phyloP scores from a whole-genome alignment of 2,797 vertebrate genomes.

The Coendou prehensilis region DNA sequence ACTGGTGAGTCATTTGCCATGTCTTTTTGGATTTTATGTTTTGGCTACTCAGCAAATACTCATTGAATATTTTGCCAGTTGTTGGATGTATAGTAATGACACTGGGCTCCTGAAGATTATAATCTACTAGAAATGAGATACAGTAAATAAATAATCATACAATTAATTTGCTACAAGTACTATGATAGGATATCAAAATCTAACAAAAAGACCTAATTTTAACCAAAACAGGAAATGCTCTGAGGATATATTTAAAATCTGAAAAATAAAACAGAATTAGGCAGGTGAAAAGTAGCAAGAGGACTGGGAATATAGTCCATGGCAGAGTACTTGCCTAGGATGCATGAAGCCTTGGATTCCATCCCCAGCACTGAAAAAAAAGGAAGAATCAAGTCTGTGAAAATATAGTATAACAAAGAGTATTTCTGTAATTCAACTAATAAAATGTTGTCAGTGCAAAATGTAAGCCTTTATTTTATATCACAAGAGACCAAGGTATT shows the following conservation, averaged over 20 bases:
- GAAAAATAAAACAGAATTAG: constrained; percentile 36
- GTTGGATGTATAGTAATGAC: background rate
- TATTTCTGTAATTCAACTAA: constrained; percentile 32
- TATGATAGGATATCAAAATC: background rate
- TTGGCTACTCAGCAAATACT: constrained; percentile 25
- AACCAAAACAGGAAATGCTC: background rate
- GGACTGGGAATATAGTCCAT: background rate
- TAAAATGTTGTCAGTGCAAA: constrained; percentile 24
- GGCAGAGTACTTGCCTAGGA: background rate
- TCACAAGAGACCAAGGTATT: constrained; percentile 29
- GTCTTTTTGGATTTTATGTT: background rate
- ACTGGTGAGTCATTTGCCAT: constrained; percentile 76
- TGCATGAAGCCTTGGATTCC: background rate
- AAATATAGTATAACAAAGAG: constrained; percentile 53
- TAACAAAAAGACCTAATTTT: constrained; percentile 54
- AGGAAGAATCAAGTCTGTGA: constrained; percentile 42
- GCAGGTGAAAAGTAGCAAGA: background rate
- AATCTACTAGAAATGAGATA: background rate
- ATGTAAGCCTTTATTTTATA: constrained; percentile 16
- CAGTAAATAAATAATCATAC: constrained; percentile 16
- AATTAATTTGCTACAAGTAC: background rate
- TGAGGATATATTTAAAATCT: constrained; percentile 63
- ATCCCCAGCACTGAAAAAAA: background rate
- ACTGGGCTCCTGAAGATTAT: background rate
- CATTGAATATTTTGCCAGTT: background rate